Percentiles rank a stretch among this genome's conserved stretches.
Evolutionary conservation across 2,113 vertebrate genomes (phyloP).

Genomic region (Tursiops truncatus): DNA sequence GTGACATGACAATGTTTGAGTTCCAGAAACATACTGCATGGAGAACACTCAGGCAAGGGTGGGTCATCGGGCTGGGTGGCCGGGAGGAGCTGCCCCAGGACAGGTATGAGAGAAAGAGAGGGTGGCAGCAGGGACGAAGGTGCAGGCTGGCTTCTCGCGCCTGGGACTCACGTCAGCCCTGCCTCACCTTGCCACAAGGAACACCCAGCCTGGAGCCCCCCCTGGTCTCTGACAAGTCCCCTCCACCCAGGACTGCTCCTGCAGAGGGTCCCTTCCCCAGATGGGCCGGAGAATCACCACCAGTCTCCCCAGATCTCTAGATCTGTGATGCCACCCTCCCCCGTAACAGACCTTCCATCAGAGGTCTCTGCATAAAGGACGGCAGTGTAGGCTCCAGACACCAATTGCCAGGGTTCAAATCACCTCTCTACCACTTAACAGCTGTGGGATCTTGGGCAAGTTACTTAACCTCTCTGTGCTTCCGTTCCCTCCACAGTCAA

Average conservation of each 20-base stretch:
- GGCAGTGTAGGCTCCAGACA: background rate
- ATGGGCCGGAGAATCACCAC: background rate
- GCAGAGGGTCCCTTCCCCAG: background rate
- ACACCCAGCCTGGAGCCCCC: background rate
- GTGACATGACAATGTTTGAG: background rate
- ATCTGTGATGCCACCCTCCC: background rate
- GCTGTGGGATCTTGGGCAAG: background rate
- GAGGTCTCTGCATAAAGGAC: background rate
- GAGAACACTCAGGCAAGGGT: background rate
- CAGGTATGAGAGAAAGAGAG: background rate
- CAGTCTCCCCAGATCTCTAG: background rate
- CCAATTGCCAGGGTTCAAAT: background rate
- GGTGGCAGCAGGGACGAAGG: background rate
- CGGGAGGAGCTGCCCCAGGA: rapidly evolving
- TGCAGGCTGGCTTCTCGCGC: background rate
- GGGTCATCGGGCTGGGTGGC: background rate
- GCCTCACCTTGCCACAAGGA: background rate
- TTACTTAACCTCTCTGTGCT: background rate
- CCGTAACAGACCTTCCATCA: background rate
- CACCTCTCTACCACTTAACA: background rate
- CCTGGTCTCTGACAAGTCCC: background rate
- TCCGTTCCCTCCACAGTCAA: background rate
- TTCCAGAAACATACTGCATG: background rate
- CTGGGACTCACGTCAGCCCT: background rate
- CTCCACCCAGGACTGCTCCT: background rate